Base-by-base conservation (phyloP, 1,140 invertebrate species). In the Popillia japonica region DNA sequence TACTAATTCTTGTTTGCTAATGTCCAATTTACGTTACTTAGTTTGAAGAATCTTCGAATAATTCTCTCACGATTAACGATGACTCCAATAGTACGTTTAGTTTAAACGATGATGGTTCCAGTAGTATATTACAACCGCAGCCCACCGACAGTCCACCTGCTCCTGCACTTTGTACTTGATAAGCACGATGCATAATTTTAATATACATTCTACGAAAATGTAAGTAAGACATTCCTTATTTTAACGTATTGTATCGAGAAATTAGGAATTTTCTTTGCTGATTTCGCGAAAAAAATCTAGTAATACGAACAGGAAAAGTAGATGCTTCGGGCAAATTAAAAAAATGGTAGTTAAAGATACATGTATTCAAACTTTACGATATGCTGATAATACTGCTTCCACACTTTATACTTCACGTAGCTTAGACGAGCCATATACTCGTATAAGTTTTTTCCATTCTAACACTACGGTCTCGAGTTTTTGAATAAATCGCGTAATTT, bases 1-100 rank as follows among this genome's bases (percentile, higher is more conserved):
- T 64, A 34, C 42, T 34, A 4, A 34, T 34, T 1, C 4, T 42
- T 11, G 22, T 61, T 68, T 7, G 11, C 27, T 27, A 27, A 23
- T 7, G 22, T 55, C 14, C n/a, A 68, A 17, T 17, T 68, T 68
- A 34, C 34, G 48, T 72, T 74, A 81, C 82, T 40, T 75, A 87
- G 86, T 87, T 81, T 79, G 86, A 87, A 77, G 86, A 87, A 17
- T 83, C 82, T 79, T 86, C 86, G 22, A 86, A 86, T 80, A 82
- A 82, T 61, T 87, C 86, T 34, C 48, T 84, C 10, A 83, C 81
- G 55, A 81, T 81, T 72, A 85, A 85, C 61, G 85, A 85, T 42
- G 86, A 87, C 78, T 86, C 85, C 8, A 85, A 84, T 78, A 86
- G 84, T 77, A 85, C 83, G 59, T 78, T 83, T 55, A 84, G 84